Conservation (phyloP, 2,113 vertebrate genomes). For the Tricholaema leucomelas region DNA sequence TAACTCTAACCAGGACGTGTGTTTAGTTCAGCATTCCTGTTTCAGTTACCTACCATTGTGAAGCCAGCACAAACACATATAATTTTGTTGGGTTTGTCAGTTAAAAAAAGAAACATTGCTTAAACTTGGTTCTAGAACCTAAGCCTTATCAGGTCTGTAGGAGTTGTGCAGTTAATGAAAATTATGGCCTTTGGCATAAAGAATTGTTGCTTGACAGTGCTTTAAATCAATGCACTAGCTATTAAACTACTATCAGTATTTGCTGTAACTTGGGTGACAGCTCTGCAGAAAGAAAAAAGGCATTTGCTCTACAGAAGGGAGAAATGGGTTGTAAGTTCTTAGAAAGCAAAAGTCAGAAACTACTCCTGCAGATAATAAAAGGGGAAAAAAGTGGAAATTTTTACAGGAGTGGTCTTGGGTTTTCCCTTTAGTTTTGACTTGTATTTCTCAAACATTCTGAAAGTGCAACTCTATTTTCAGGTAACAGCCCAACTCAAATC, state of each 20-base stretch:
- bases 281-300: not conserved
- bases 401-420: not conserved
- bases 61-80: not conserved
- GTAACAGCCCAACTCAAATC: not conserved
- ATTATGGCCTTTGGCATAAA: not conserved
- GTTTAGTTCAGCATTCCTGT: not conserved
- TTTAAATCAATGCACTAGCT: not conserved
- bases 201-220: not conserved
- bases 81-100: not conserved
- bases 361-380: not conserved
- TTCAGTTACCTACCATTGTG: no score
- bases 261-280: not conserved
- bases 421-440: not conserved
- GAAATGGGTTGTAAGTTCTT: not conserved
- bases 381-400: not conserved
- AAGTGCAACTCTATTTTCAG: not conserved
- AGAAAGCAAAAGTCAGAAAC: not conserved
- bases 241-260: not conserved
- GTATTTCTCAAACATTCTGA: not conserved
- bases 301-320: not conserved
- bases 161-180: not conserved
- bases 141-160: not conserved
- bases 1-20: no score
- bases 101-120: not conserved
- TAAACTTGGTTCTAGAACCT: not conserved